These are phyloP conservation scores for Macroglossus sobrinus DNA, from an alignment of 2,113 vertebrate genomes.

Conservation along the genomic window DNA sequence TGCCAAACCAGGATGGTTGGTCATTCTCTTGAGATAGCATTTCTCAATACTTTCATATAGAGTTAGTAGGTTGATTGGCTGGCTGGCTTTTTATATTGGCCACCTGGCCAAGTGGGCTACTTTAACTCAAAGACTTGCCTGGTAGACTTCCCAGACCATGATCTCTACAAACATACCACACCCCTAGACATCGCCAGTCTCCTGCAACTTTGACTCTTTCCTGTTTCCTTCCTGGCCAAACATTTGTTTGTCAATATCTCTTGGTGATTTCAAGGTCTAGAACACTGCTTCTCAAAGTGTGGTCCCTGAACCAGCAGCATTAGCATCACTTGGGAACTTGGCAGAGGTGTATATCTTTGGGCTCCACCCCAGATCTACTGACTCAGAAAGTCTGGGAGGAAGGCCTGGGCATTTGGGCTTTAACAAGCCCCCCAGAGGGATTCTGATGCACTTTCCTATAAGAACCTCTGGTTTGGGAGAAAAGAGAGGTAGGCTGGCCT, in stretches of 20 bases:
- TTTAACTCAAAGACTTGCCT: not conserved
- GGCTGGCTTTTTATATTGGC: not conserved
- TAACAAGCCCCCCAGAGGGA: not conserved
- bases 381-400: not conserved
- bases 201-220: not conserved
- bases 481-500: not conserved
- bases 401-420: not conserved
- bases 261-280: not conserved
- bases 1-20: not conserved
- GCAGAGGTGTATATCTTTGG: not conserved
- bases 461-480: not conserved
- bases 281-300: not conserved
- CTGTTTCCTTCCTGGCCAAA: not conserved
- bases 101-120: not conserved
- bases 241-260: not conserved
- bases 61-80: not conserved
- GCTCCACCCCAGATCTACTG: not conserved
- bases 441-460: not conserved
- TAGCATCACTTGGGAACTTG: not conserved
- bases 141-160: not conserved
- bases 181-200: not conserved
- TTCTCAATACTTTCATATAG: not conserved
- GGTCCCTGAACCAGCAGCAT: not conserved
- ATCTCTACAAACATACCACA: not conserved
- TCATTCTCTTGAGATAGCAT: not conserved